These are phyloP conservation scores for Dermolepida albohirtum DNA, from an alignment of 2,888 invertebrate genomes.

Conservation along the genomic window DNA sequence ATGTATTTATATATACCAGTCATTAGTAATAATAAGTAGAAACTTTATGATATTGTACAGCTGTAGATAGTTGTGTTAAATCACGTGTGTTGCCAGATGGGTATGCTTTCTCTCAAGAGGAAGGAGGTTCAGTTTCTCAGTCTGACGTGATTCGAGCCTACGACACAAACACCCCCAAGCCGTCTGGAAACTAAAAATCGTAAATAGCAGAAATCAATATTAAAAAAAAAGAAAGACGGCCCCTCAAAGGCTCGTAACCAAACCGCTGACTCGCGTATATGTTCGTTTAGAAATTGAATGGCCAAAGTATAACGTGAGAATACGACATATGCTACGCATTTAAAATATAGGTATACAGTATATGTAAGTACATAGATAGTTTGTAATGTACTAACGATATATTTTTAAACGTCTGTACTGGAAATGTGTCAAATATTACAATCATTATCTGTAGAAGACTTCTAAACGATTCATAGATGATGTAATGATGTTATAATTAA, in stretches of 20 bases:
- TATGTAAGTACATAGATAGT: constrained; percentile 26
- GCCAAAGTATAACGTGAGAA: constrained; percentile 9
- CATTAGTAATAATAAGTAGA: background rate
- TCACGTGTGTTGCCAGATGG: constrained; percentile 76
- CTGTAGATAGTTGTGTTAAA: constrained; percentile 26
- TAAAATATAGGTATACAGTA: background rate
- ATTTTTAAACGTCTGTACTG: constrained; percentile 47
- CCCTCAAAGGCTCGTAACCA: constrained; percentile 1
- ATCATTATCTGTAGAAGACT: constrained; percentile 36
- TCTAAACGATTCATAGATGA: constrained; percentile 21
- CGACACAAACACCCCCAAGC: constrained; percentile 91
- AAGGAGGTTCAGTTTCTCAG: constrained; percentile 94
- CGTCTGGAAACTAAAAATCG: constrained; percentile 68
- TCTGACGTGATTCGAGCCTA: constrained; percentile 96
- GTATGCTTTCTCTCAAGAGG: constrained; percentile 99
- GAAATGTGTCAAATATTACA: constrained; percentile 51
- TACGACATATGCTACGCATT: background rate
- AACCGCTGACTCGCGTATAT: background rate
- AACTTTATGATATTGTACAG: constrained; percentile 4
- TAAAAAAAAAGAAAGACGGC: background rate
- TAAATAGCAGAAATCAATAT: background rate
- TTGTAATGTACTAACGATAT: constrained; percentile 42
- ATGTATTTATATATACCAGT: constrained; percentile 25
- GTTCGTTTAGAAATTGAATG: constrained; percentile 8
- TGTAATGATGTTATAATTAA: constrained; percentile 38